Evolutionary conservation across 1,140 invertebrate species (phyloP), one percentile per base, ranked within the genome.

Genomic region (Drosophila pallidifrons): DNA sequence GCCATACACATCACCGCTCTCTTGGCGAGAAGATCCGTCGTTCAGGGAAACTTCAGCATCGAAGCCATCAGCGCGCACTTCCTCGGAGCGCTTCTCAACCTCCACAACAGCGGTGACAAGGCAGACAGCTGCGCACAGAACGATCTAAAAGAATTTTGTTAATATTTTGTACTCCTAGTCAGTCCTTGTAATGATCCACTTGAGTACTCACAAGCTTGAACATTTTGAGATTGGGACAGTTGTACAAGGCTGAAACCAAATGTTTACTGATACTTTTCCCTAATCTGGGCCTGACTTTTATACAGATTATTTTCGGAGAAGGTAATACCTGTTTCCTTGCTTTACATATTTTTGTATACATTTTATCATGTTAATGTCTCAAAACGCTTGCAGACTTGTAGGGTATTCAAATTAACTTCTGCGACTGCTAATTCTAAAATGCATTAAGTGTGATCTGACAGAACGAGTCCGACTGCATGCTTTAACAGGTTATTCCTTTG

Each of bases 191-290:
- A 38, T 8, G 10, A 2, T 1, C 10, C 25, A 5, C 13, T 15
- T 0, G 15, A 6, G 11, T 51, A 68, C 65, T 68, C 20, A 68
- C 65, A 8, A 80, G 61, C 70, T 85, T 89, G 81, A 80, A 90
- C 85, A 90, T 90, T 59, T 89, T 73, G 58, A 43, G 7, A 11
- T 51, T 43, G 41, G 55, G 78, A 70, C 59, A 55, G 75, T 73
- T 78, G 67, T 69, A 60, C 65, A 58, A 43, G 32, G 35, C 45
- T 46, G 58, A 66, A 64, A 70, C 60, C 68, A 67, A 87, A 65
- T 51, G 82, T 77, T 82, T 66, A 87, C 82, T 87, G 82, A 85
- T 85, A 60, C 13, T 71, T 15, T n/a, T 43, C 8, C 64, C 11
- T 7, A 38, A 13, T 5, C 5, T 10, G 43, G 8, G 20, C 16